Evolutionary conservation across 2,113 vertebrate genomes (phyloP), one percentile per base, ranked within the genome.

Genomic region (Apodemus sylvaticus): DNA sequence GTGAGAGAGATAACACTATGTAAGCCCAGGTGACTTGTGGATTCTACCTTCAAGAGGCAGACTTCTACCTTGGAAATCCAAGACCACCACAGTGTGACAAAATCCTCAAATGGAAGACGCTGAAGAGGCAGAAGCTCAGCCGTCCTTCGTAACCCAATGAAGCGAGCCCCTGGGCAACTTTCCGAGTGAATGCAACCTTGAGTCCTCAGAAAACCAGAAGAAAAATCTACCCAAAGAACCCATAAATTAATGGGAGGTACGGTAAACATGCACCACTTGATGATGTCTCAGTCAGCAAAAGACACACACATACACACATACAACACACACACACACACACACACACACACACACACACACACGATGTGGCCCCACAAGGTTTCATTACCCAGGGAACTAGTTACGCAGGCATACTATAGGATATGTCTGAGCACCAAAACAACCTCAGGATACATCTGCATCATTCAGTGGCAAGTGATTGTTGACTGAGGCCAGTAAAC

Each of bases 41-140:
- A 73, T 88, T 95, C 71, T 36, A 64, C 26, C 20, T 77, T 90
- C 45, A 55, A 68, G 64, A 68, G 64, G 7, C 55, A 83, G 55
- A 83, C 39, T 60, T 62, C 79, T 31, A 36, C 81, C 48, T 70
- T 73, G n/a, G 64, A 92, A 82, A 29, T 16, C 73, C 20, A 79
- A 93, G 42, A 78, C 53, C n/a, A 58, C 34, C 20, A 36, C 13
- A 7, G 2, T 70, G 20, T 73, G 73, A 93, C 79, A 19, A 89
- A 93, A 58, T 34, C 36, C 66, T 51, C 62, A 91, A 93, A 86
- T 66, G 24, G 86, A 93, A 91, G 66, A 86, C 20, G 9, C 62
- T 26, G 48, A 48, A 53, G 34, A 91, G 17, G 51, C 20, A 70
- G 70, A 90, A 48, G 4, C 58, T 60, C 51, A 82, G 31, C 0